phyloP scores from a whole-genome alignment of 2,888 invertebrate genomes.

The Drosophila neonasuta region DNA sequence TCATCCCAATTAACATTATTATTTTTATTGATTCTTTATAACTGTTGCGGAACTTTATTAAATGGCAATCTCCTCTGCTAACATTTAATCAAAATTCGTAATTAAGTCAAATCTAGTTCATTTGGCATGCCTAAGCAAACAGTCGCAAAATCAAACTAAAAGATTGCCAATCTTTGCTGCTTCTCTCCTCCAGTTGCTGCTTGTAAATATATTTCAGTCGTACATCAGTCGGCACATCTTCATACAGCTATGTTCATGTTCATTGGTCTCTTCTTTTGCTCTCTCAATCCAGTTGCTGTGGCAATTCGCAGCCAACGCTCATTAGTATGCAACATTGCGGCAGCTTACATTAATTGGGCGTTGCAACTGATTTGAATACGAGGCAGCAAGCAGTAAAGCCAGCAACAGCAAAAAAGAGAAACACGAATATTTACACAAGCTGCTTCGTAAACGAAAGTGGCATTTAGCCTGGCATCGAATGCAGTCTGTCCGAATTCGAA shows the following conservation, averaged over 20 bases:
- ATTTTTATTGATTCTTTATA: no score
- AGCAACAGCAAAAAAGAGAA: constrained; percentile 15
- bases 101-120: constrained; percentile 23
- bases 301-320: constrained; percentile 47
- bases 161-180: not conserved
- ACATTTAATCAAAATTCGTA: constrained; percentile 11
- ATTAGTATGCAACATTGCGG: constrained; percentile 77
- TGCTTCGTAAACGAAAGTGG: constrained; percentile 49
- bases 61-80: not conserved
- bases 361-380: constrained; percentile 79
- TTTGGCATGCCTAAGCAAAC: constrained; percentile 27
- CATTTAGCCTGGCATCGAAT: constrained; percentile 29
- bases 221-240: constrained; percentile 44
- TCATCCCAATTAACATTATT: no score
- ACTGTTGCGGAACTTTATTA: not conserved
- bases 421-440: constrained; percentile 43
- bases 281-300: constrained; percentile 22
- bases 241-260: constrained; percentile 38
- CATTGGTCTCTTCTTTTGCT: constrained; percentile 21
- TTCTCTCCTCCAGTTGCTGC: not conserved
- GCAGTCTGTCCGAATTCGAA: constrained; percentile 24
- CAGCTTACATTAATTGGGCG: constrained; percentile 79
- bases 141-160: constrained; percentile 10
- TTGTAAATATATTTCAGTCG: constrained; percentile 12
- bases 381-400: constrained; percentile 29